A percentile compares a stretch with the other conserved stretches of the same genome.
These are phyloP conservation scores for Drosophila neotestacea DNA, from an alignment of 2,888 invertebrate species.

Conservation along the genomic window DNA sequence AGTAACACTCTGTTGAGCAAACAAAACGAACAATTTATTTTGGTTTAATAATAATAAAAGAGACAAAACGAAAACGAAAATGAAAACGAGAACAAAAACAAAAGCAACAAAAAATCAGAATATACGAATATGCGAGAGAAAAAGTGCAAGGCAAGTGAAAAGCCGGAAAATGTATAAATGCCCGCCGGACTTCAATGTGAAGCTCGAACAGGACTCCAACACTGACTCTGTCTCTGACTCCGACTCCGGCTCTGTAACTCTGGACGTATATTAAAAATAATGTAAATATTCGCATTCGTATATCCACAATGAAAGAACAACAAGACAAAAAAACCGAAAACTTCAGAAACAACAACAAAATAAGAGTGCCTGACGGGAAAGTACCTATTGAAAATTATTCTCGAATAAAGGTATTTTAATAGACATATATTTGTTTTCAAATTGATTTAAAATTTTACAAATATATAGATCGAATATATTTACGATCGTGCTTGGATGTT, in stretches of 20 bases:
- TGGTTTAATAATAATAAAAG: constrained; percentile 66
- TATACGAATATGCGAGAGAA: constrained; percentile 5
- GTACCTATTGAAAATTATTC: neutral
- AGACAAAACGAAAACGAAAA: constrained; percentile 21
- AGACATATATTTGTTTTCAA: no score
- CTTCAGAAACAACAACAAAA: constrained; percentile 5
- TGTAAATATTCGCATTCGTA: constrained; percentile 49
- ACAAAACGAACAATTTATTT: constrained; percentile 69
- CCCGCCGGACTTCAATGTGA: constrained; percentile 35
- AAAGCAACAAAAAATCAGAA: neutral
- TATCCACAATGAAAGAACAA: constrained; percentile 45
- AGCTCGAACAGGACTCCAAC: constrained; percentile 4
- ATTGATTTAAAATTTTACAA: no score
- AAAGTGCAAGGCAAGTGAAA: constrained; percentile 60
- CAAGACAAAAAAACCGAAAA: constrained; percentile 30
- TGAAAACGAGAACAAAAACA: neutral
- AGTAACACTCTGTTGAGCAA: constrained; percentile 69
- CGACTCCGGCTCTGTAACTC: constrained; percentile 28
- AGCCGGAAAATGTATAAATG: constrained; percentile 50
- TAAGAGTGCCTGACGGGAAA: neutral
- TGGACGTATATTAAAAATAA: constrained; percentile 50
- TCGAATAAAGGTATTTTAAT: no score
- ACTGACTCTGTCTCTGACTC: constrained; percentile 4
- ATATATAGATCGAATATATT: no score
- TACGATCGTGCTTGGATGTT: no score